phyloP scores from a whole-genome alignment of 2,113 vertebrate genomes.

The Cyprinodon brontotheroides region DNA sequence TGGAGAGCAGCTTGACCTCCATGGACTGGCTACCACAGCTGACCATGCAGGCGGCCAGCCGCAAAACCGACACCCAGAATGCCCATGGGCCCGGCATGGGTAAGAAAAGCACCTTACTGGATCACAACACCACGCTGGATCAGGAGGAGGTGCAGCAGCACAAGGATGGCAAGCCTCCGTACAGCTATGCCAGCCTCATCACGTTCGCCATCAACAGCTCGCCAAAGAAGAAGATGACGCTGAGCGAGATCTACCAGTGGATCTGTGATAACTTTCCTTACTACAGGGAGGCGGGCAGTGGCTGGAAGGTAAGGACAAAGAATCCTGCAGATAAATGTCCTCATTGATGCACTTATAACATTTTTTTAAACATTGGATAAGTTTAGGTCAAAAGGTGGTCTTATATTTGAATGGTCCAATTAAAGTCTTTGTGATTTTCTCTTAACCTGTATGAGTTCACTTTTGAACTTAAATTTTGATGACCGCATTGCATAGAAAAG shows the following conservation, averaged over 20 bases:
- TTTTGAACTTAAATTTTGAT: slow-evolving; percentile 7
- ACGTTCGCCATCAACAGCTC: slow-evolving; percentile 95
- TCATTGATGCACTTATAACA: neutral
- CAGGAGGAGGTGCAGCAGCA: slow-evolving; percentile 92
- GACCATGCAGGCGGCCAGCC: slow-evolving; percentile 91
- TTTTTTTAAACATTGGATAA: neutral
- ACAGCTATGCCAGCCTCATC: slow-evolving; percentile 94
- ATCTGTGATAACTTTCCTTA: slow-evolving; percentile 91
- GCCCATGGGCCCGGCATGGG: slow-evolving; percentile 86
- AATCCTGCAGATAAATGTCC: neutral
- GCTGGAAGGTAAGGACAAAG: slow-evolving; percentile 88
- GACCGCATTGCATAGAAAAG: slow-evolving; percentile 17
- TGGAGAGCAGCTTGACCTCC: slow-evolving; percentile 94
- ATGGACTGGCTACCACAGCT: slow-evolving; percentile 95
- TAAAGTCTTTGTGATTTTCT: neutral
- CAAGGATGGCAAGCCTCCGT: slow-evolving; percentile 92
- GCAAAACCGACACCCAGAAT: slow-evolving; percentile 87
- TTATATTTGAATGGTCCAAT: neutral
- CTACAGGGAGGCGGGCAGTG: slow-evolving; percentile 92
- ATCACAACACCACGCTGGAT: slow-evolving; percentile 90
- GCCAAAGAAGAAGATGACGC: slow-evolving; percentile 94
- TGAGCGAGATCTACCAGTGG: slow-evolving; percentile 92
- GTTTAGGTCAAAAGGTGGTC: neutral
- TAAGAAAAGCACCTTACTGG: slow-evolving; percentile 87
- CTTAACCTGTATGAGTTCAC: neutral